These are phyloP conservation scores for Bellardia pandia DNA, from an alignment of 2,888 invertebrate genomes.

Conservation along the genomic window DNA sequence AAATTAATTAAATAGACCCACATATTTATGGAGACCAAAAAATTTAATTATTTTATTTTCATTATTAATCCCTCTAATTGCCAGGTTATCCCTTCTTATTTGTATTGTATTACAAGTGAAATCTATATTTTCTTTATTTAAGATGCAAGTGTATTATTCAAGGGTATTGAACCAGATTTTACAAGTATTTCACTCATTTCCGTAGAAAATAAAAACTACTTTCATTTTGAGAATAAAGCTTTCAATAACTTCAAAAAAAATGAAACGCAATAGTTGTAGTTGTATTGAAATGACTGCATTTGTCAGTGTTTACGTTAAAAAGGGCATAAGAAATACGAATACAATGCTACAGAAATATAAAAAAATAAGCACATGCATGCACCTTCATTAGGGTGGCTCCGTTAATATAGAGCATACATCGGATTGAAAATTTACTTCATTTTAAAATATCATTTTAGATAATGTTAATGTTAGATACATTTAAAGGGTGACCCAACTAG, in stretches of 20 bases:
- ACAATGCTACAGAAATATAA: neutral
- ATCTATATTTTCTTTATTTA: neutral
- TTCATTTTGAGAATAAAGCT: neutral
- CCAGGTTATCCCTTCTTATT: too few species aligned
- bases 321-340: neutral
- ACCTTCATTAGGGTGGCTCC: too few species aligned
- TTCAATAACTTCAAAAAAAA: neutral
- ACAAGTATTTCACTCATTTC: neutral
- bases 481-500: too few species aligned
- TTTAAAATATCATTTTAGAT: too few species aligned
- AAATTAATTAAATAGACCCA: too few species aligned
- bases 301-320: constrained; percentile 12
- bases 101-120: neutral
- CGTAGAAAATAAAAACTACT: neutral
- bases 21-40: too few species aligned
- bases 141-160: neutral
- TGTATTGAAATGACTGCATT: constrained; percentile 16
- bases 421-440: too few species aligned
- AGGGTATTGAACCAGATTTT: constrained; percentile 6
- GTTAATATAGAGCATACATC: too few species aligned
- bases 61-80: too few species aligned
- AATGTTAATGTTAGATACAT: too few species aligned
- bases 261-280: constrained; percentile 1
- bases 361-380: neutral
- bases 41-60: too few species aligned